phyloP scores from a whole-genome alignment of 1,140 invertebrate genomes.

The Cylas formicarius region DNA sequence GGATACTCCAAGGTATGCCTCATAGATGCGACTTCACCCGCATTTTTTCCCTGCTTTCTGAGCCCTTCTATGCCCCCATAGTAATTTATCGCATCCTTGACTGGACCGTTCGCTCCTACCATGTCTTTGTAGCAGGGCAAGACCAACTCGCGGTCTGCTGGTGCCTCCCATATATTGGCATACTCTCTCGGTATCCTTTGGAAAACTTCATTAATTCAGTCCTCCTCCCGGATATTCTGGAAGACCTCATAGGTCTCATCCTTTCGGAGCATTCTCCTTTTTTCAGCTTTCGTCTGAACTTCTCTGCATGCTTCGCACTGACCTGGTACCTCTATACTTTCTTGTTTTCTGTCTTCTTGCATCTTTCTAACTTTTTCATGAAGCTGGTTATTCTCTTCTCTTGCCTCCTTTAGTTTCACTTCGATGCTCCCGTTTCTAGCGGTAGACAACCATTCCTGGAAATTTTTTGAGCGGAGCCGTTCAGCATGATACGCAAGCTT shows the following conservation, averaged over 20 bases:
- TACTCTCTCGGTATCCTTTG: neutral
- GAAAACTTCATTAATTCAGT: too few species aligned
- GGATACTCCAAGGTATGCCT: too few species aligned
- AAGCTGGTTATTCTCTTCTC: slow-evolving; percentile 3
- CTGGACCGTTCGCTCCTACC: too few species aligned
- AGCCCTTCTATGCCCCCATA: too few species aligned
- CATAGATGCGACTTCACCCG: too few species aligned
- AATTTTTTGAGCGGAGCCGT: neutral
- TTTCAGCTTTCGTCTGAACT: slow-evolving; percentile 1
- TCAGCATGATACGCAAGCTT: neutral
- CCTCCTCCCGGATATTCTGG: too few species aligned
- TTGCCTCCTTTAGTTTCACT: neutral
- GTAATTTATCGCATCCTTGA: too few species aligned
- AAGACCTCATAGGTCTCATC: too few species aligned
- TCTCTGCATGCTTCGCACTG: neutral
- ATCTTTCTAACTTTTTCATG: neutral
- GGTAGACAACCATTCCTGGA: neutral
- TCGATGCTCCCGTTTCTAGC: neutral
- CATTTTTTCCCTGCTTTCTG: too few species aligned
- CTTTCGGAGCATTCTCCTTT: neutral
- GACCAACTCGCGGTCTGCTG: neutral
- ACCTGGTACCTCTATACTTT: neutral
- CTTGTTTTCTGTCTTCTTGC: neutral
- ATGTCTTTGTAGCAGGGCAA: neutral
- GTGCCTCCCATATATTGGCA: neutral